A percentile compares a stretch with the other conserved stretches of the same genome.
These are phyloP conservation scores for Poecile montanus DNA, from an alignment of 2,797 vertebrate genomes.

Conservation along the genomic window DNA sequence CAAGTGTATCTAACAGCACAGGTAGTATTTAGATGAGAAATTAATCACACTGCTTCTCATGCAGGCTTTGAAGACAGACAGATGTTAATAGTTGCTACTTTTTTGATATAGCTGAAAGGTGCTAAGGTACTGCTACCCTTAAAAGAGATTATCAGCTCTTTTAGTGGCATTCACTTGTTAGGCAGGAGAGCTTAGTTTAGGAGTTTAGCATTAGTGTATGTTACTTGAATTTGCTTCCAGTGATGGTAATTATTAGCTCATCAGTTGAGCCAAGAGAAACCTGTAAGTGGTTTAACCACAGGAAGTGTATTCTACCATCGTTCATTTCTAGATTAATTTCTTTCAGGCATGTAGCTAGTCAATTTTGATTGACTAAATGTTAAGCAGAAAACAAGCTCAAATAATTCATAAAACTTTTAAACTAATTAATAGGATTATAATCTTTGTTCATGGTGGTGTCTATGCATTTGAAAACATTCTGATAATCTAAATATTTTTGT, in stretches of 20 bases:
- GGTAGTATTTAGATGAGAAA: background rate
- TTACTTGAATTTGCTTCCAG: background rate
- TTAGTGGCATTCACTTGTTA: background rate
- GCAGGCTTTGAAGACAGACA: background rate
- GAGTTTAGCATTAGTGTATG: background rate
- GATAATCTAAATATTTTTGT: background rate
- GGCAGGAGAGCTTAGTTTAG: background rate
- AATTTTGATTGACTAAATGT: background rate
- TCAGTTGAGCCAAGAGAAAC: background rate
- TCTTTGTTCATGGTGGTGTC: background rate
- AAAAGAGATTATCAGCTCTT: background rate
- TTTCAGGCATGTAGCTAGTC: background rate
- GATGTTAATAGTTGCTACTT: background rate
- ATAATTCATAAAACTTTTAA: background rate
- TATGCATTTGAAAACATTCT: background rate
- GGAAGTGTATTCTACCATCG: background rate
- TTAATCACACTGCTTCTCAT: background rate
- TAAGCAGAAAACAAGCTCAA: background rate
- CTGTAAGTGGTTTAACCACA: background rate
- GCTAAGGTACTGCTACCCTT: background rate
- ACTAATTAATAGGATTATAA: background rate
- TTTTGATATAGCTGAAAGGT: background rate
- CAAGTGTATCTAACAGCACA: background rate
- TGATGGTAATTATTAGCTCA: background rate
- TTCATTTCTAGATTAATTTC: background rate